A percentile compares a stretch with the other conserved stretches of the same genome.
phyloP scores from a whole-genome alignment of 2,888 invertebrate species.

The Bombylius major region DNA sequence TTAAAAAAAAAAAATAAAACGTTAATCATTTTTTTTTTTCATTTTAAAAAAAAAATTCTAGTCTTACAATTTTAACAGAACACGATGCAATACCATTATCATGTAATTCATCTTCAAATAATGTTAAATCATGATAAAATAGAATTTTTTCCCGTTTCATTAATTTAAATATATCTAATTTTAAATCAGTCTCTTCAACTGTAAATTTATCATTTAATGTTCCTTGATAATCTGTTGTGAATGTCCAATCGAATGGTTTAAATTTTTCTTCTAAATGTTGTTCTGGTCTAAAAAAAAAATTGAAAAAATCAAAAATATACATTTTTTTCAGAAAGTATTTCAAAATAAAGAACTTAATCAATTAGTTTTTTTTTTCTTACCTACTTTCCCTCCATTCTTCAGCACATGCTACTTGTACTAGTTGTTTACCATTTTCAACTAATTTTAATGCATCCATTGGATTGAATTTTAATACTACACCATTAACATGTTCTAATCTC shows the following conservation, averaged over 20 bases:
- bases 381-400: conserved; percentile 85
- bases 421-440: conserved; percentile 60
- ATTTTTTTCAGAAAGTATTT: background rate
- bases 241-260: conserved; percentile 96
- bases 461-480: conserved; percentile 66
- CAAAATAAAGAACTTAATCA: no score
- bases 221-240: conserved; percentile 84
- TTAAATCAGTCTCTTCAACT: conserved; percentile 52
- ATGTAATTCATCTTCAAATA: conserved; percentile 97
- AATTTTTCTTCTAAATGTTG: conserved; percentile 54
- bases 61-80: conserved; percentile 85
- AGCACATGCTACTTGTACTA: conserved; percentile 77
- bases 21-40: background rate
- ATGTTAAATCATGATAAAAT: conserved; percentile 83
- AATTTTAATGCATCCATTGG: conserved; percentile 79
- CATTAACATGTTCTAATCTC: conserved; percentile 52
- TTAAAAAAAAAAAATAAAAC: conserved; percentile 20
- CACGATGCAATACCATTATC: conserved; percentile 91
- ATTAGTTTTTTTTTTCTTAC: conserved; percentile 38
- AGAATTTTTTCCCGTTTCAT: conserved; percentile 82
- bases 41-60: background rate
- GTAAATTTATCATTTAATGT: conserved; percentile 49
- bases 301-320: background rate
- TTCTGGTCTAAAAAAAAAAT: conserved; percentile 47
- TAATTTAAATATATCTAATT: conserved; percentile 76